These are phyloP conservation scores for Myiopsitta monachus DNA, from an alignment of 2,113 vertebrate genomes.

Conservation along the genomic window DNA sequence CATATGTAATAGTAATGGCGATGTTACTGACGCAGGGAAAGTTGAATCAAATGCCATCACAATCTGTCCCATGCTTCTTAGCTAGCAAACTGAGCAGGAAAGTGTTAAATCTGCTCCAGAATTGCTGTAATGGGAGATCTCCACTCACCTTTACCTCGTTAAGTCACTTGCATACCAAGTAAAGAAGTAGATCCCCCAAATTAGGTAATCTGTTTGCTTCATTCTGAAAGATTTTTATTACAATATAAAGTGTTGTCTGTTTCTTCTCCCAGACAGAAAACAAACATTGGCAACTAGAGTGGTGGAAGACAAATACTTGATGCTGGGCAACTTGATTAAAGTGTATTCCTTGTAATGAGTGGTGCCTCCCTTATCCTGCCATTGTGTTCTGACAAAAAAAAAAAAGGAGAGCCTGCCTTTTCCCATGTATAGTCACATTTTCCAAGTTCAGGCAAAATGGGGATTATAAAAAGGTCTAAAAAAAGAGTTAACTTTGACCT, in stretches of 20 bases:
- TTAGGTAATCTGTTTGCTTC: conserved; percentile 16
- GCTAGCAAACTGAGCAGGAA: background rate
- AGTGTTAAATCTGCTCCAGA: conserved; percentile 23
- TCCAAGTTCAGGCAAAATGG: conserved; percentile 50
- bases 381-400: conserved; percentile 55
- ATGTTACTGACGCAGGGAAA: background rate
- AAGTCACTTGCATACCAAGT: background rate
- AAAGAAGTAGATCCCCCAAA: background rate
- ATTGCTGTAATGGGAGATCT: background rate
- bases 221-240: conserved; percentile 46
- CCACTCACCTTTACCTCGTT: background rate
- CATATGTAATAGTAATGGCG: background rate
- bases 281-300: conserved; percentile 50
- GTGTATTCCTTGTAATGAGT: conserved; percentile 42
- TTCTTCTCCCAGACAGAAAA: conserved; percentile 43
- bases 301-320: conserved; percentile 29
- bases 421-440: conserved; percentile 56
- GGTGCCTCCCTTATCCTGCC: conserved; percentile 72
- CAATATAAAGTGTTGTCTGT: conserved; percentile 16
- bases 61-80: background rate
- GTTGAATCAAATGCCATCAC: background rate
- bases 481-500: background rate
- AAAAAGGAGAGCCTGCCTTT: conserved; percentile 32
- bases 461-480: conserved; percentile 3
- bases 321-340: conserved; percentile 59